Percentiles rank a stretch among this genome's conserved stretches.
phyloP scores from a whole-genome alignment of 2,113 vertebrate genomes.

The Cathartes aura region DNA sequence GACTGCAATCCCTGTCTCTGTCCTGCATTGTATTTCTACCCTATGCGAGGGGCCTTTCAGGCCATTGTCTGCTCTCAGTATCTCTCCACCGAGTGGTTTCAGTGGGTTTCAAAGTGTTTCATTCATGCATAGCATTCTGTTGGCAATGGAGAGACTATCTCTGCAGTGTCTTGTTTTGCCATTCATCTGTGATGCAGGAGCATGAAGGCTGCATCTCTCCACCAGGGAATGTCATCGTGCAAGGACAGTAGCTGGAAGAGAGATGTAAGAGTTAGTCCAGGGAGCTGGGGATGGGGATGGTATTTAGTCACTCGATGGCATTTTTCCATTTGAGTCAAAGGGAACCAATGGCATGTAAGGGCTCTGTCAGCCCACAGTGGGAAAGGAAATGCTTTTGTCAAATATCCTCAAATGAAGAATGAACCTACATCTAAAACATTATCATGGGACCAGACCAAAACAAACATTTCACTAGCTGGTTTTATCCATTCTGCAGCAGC shows the following conservation, averaged over 20 bases:
- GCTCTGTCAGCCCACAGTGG: background rate
- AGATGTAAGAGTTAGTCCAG: background rate
- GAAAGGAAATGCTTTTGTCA: background rate
- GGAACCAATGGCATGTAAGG: background rate
- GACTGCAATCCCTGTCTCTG: accelerated
- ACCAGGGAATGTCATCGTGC: background rate
- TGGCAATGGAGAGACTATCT: background rate
- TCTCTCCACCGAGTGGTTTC: background rate
- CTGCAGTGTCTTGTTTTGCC: background rate
- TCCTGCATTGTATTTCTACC: background rate
- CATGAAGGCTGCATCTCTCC: background rate
- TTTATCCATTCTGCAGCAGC: background rate
- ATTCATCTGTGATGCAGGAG: background rate
- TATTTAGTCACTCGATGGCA: background rate
- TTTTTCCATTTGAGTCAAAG: background rate
- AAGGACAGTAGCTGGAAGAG: background rate
- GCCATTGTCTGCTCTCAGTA: background rate
- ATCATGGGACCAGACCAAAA: background rate
- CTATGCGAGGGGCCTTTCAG: background rate
- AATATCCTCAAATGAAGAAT: background rate
- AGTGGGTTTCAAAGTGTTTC: background rate
- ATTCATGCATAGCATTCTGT: accelerated
- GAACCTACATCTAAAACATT: background rate
- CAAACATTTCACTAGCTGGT: background rate
- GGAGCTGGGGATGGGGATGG: accelerated